Base-by-base conservation (phyloP, 2,797 vertebrate genomes). In the Eleutherodactylus coqui region DNA sequence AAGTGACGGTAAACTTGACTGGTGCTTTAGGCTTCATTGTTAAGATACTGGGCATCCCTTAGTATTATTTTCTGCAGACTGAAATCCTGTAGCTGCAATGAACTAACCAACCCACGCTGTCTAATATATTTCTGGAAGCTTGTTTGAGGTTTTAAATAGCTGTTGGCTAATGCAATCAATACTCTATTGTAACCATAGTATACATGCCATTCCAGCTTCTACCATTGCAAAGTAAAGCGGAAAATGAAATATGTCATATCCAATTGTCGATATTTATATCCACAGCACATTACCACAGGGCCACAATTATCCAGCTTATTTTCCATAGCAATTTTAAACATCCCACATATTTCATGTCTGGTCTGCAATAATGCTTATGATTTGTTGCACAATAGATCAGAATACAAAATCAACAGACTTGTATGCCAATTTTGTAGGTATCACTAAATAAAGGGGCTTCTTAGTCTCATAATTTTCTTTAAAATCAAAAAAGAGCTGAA, bases 81-180 rank as follows among this genome's bases (percentile, higher is more conserved):
- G 14, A 78, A 73, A 27, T 36, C 79, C 72, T 72, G 24, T 36
- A 69, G 73, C 43, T 78, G 17, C 6, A 77, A 38, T 34, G 51
- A 27, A 41, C 62, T 53, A 78, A 36, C 75, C 60, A 78, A 36
- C 75, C 60, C 49, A 73, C 64, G 60, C 76, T n/a, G 76, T 76
- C 76, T 86, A 60, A 82, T 51, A 82, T 45, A 24, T 60, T 79
- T 78, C 81, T 83, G 85, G 51, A 79, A 70, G 80, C 49, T 78
- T 49, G 60, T 49, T 55, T 87, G 75, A 49, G 80, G 85, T 83
- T 87, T 70, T 60, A 49, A 78, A 83, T 83, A 72, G 75, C 38
- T 72, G 73, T 62, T 87, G 80, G 80, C 80, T 83, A 69, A 78
- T 76, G 47, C 62, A 16, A 49, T 36, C n/a, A 72, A 47, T 79